Percentiles rank a stretch among this genome's conserved stretches.
These are phyloP conservation scores for Neoitamus cyanurus DNA, from an alignment of 2,888 invertebrate species.

Conservation along the genomic window DNA sequence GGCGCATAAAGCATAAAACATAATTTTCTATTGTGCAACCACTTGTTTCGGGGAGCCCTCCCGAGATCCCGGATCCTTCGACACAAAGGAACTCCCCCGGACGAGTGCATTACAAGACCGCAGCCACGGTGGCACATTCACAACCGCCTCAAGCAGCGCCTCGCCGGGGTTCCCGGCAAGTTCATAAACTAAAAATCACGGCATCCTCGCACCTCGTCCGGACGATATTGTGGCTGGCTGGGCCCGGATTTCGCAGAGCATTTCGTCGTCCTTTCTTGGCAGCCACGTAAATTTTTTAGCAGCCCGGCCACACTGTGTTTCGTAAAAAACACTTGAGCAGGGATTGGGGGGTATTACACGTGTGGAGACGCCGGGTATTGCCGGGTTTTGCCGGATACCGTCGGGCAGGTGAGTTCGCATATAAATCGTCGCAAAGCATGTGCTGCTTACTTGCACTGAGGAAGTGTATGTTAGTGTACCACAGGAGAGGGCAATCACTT, in stretches of 20 bases:
- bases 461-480: neutral
- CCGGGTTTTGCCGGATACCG: no score
- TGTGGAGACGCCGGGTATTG: neutral
- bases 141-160: neutral
- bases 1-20: constrained; percentile 43
- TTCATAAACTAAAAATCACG: constrained; percentile 45
- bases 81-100: constrained; percentile 23
- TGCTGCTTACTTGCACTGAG: neutral
- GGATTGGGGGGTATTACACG: constrained; percentile 18
- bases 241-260: neutral
- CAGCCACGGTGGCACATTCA: constrained; percentile 3
- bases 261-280: constrained; percentile 38
- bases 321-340: neutral
- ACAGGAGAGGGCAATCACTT: constrained; percentile 40
- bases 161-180: neutral
- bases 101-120: constrained; percentile 11
- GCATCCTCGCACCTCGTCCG: constrained; percentile 33
- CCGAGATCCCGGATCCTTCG: constrained; percentile 6
- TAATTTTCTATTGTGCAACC: constrained; percentile 44
- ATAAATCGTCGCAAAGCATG: constrained; percentile 28
- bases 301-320: constrained; percentile 3
- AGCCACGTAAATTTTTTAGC: constrained; percentile 41
- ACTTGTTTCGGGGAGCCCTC: constrained; percentile 31
- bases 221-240: constrained; percentile 21
- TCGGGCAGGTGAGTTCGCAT: constrained; percentile 9